These are phyloP conservation scores for Cirrhinus mrigala DNA, from an alignment of 2,797 vertebrate species.

Conservation along the genomic window DNA sequence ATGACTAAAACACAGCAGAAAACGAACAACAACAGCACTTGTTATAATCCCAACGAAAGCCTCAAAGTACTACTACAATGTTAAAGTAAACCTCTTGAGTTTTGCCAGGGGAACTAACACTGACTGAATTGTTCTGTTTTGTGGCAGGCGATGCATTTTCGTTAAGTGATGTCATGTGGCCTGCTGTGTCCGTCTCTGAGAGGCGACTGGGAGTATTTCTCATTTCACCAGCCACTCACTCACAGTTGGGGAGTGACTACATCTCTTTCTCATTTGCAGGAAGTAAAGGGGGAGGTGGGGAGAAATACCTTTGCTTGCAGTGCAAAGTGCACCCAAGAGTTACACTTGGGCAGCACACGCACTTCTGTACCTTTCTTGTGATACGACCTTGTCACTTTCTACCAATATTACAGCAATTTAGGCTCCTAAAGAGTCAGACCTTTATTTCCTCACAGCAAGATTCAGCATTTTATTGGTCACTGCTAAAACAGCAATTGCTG, in stretches of 20 bases:
- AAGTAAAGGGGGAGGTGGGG: constrained; percentile 68
- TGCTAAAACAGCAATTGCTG: constrained; percentile 53
- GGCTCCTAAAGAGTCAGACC: constrained; percentile 59
- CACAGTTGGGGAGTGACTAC: constrained; percentile 69
- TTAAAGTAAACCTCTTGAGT: constrained; percentile 74
- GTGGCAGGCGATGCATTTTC: constrained; percentile 78
- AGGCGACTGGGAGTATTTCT: constrained; percentile 72
- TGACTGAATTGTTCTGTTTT: constrained; percentile 71
- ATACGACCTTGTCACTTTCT: constrained; percentile 55
- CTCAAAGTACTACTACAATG: constrained; percentile 69
- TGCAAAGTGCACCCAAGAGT: constrained; percentile 70
- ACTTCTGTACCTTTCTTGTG: constrained; percentile 65
- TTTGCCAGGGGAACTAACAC: constrained; percentile 70
- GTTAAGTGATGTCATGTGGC: constrained; percentile 80
- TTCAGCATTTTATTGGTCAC: constrained; percentile 62
- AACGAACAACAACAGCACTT: constrained; percentile 62
- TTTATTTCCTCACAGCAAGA: constrained; percentile 61
- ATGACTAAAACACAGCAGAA: not conserved
- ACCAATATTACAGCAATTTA: constrained; percentile 67
- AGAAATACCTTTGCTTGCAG: constrained; percentile 70
- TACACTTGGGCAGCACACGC: constrained; percentile 64
- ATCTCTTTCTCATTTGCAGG: constrained; percentile 76
- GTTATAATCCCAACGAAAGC: constrained; percentile 61
- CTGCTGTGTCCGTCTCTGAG: constrained; percentile 73
- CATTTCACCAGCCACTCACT: constrained; percentile 72